Percentiles rank a stretch among this genome's conserved stretches.
Conservation (phyloP, 2,797 vertebrate species). For the Anabacerthia variegaticeps region DNA sequence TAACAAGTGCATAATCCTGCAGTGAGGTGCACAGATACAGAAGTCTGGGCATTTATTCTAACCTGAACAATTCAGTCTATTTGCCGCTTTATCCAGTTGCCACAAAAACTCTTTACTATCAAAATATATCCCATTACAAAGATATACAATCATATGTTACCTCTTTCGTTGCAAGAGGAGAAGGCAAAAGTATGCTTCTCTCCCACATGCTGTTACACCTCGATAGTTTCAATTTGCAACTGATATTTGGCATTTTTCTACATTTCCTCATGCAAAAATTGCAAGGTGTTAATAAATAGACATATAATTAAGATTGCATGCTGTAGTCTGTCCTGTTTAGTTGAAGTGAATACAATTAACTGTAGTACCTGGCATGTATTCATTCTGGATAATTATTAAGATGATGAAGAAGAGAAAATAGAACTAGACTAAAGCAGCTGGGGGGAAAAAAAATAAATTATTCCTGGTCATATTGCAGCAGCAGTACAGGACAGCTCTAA, state of each 20-base stretch:
- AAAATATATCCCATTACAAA: neutral
- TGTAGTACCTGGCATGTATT: neutral
- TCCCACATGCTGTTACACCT: neutral
- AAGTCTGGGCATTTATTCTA: neutral
- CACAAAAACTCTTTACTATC: neutral
- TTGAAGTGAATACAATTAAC: neutral
- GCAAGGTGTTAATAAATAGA: neutral
- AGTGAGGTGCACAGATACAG: neutral
- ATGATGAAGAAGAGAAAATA: neutral
- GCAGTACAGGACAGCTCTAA: neutral
- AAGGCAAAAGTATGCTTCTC: neutral
- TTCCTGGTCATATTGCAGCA: neutral
- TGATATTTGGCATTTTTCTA: neutral
- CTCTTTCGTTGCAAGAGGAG: neutral
- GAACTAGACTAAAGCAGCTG: neutral
- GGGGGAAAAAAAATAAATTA: neutral
- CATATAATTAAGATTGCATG: neutral
- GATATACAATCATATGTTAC: neutral
- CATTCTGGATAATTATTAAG: neutral
- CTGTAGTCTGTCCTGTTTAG: neutral
- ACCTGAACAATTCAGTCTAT: neutral
- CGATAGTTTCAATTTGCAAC: neutral
- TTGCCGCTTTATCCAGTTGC: neutral
- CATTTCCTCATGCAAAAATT: neutral
- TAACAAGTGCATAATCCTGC: neutral